Conservation (phyloP, 1,140 invertebrate species). For the Meloidogyne chitwoodi region DNA sequence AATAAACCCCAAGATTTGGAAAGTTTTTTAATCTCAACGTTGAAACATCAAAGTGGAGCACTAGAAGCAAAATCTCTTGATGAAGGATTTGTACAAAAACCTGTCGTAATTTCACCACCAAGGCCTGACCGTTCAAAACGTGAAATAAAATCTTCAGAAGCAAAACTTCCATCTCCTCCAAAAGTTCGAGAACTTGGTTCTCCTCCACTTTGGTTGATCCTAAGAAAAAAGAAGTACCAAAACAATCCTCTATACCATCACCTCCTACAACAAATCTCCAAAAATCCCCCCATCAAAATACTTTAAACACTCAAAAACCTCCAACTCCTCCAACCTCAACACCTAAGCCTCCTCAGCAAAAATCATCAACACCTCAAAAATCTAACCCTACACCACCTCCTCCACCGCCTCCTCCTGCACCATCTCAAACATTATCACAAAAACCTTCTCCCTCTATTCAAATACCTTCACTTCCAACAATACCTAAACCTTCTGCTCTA, state of each 20-base stretch:
- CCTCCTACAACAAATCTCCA: no score
- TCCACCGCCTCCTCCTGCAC: not conserved
- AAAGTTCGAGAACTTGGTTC: not conserved
- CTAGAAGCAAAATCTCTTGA: not conserved
- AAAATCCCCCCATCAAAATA: no score
- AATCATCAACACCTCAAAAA: not conserved
- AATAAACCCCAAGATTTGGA: not conserved
- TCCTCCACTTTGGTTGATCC: not conserved
- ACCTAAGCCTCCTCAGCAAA: not conserved
- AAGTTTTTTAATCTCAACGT: not conserved
- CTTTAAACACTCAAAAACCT: not conserved
- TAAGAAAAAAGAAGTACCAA: not conserved
- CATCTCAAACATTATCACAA: not conserved
- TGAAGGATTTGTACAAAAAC: not conserved
- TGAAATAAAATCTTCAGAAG: not conserved
- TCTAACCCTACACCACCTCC: not conserved
- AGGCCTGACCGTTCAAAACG: not conserved
- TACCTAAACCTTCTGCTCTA: not conserved
- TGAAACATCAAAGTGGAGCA: not conserved
- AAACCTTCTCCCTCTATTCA: not conserved
- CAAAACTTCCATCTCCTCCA: not conserved
- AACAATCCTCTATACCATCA: not conserved
- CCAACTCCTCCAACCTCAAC: not conserved
- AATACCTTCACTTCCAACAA: no score
- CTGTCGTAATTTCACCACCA: not conserved